Evolutionary conservation across 2,113 vertebrate genomes (phyloP), one percentile per base, ranked within the genome.

Genomic region (Ciconia stormi): DNA sequence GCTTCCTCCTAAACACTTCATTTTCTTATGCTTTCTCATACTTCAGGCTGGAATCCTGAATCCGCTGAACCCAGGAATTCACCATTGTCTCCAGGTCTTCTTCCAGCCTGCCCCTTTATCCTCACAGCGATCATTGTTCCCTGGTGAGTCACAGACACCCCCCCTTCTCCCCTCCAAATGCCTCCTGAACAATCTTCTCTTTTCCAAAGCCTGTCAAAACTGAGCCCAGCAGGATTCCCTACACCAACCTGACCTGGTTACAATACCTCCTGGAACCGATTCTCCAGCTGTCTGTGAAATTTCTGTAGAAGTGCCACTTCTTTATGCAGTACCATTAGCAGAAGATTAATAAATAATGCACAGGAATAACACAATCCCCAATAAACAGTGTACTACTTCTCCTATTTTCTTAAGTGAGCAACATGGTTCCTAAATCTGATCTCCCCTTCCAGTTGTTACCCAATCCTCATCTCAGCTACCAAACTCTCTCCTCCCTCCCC

Each of bases 141-240:
- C 89, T 66, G 70, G 77, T 96, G 93, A 97, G 84, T 87, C 95
- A 97, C 82, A 95, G 81, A 61, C 74, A 81, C 3, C 56, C 42
- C 49, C 23, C 40, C 38, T 89, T 73, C 66, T 85, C 62, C 66
- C 70, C 77, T 95, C 77, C 94, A 93, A 95, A 91, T 65, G 73
- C 87, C 94, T 95, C 93, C 74, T 76, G 66, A 96, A 92, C 91
- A 82, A 93, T 95, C 87, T 94, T 82, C 93, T 95, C 94, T 90
- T 91, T 95, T 85, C 93, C 95, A 96, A 95, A 94, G 91, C 77
- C 87, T 89, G 87, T 95, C 89, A 95, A 96, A 96, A 91, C 72
- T 42, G 62, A 89, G 91, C 89, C 91, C 95, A 94, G 89, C 83
- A 96, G 94, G 94, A 94, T 76, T 95, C 93, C 87, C 81, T 96